These are phyloP conservation scores for Echiichthys vipera DNA, from an alignment of 2,797 vertebrate genomes.

Conservation along the genomic window DNA sequence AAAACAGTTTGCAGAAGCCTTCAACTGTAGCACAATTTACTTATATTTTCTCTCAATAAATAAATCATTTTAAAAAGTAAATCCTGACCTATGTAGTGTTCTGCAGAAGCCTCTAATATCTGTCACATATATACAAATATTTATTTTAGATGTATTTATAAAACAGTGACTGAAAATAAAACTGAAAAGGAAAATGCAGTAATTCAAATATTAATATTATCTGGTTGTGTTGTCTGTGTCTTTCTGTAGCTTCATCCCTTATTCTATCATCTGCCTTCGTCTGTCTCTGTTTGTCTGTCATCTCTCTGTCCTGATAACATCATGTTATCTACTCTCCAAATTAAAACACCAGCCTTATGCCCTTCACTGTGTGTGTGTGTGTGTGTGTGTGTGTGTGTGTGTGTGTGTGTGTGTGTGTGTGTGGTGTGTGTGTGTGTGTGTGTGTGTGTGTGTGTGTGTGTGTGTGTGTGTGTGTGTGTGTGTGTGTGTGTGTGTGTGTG, in stretches of 20 bases:
- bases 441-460: slow-evolving; percentile 13
- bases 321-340: slow-evolving; percentile 89
- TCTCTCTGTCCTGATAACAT: slow-evolving; percentile 84
- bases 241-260: background rate
- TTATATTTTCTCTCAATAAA: background rate
- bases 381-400: slow-evolving; percentile 29
- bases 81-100: background rate
- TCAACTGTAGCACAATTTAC: slow-evolving; percentile 2
- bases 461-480: slow-evolving; percentile 4
- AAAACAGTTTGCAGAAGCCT: slow-evolving; percentile 2
- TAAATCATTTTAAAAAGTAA: background rate
- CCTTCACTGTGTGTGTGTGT: slow-evolving; percentile 78
- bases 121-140: too few relatives aligned
- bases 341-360: slow-evolving; percentile 87
- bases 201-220: slow-evolving; percentile 30
- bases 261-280: background rate
- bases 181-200: background rate
- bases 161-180: background rate
- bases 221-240: slow-evolving; percentile 41
- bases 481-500: slow-evolving; percentile 28
- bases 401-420: slow-evolving; percentile 25
- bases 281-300: slow-evolving; percentile 47
- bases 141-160: background rate
- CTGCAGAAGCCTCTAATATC: background rate
- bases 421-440: slow-evolving; percentile 1